Evolutionary conservation across 2,113 vertebrate species (phyloP), one percentile per base, ranked within the genome.

Genomic region (Datnioides undecimradiatus): DNA sequence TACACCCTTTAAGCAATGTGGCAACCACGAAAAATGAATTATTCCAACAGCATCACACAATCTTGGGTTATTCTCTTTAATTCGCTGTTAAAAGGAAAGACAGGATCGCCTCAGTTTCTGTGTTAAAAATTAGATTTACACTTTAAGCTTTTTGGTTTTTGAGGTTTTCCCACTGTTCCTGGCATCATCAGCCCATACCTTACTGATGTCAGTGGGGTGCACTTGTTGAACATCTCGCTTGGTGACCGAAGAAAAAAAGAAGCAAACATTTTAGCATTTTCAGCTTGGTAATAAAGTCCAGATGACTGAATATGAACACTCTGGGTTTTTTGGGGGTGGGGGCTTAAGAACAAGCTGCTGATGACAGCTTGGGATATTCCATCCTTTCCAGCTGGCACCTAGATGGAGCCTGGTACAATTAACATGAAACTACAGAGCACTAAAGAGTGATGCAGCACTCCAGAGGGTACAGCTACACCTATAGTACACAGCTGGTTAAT

Each of bases 401-500:
- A 62, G 46, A 83, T 1, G 72, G 76, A 80, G 65, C 46, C 63
- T 41, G 70, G 65, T 73, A 89, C 76, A 82, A 87, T 87, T 86
- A 87, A 83, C 80, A 85, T 59, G 73, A 86, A 89, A 80, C 87
- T 76, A 59, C 80, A 80, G 73, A 70, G 80, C 88, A 84, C 74
- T 86, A 82, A 84, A 87, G 83, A 84, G 87, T 85, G 76, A 89
- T 89, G 57, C 81, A 82, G 83, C 87, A 66, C 74, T 86, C 82
- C 83, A 83, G 72, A 89, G 82, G 85, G 85, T 83, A 54, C 76
- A 65, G 71, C 84, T 76, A 70, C 71, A 86, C 75, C 73, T 84
- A 87, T 79, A 90, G 80, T 45, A 83, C 79, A 83, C 90, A 92
- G 88, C 88, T 90, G 88, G 64, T 83, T 92, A 81, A 92, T 88